Conservation (phyloP, 2,113 vertebrate genomes). For the Oxygymnocypris stewartii region DNA sequence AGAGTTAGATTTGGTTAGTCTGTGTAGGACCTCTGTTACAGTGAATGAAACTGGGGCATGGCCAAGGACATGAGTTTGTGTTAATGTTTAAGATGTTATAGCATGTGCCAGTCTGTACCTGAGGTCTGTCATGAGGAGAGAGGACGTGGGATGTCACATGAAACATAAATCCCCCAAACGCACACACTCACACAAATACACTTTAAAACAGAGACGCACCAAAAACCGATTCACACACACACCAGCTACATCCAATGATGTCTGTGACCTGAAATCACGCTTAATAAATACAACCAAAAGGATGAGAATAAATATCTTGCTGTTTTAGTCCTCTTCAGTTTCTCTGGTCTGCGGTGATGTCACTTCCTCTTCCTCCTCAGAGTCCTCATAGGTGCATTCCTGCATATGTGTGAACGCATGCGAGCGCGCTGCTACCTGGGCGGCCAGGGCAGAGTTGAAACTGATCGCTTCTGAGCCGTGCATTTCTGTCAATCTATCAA, state of each 20-base stretch:
- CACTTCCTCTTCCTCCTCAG: conserved; percentile 70
- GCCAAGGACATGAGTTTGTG: neutral
- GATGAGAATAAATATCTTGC: conserved; percentile 52
- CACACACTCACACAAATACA: conserved; percentile 15
- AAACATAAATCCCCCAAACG: conserved; percentile 20
- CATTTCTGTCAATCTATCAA: conserved; percentile 83
- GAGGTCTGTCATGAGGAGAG: conserved; percentile 30
- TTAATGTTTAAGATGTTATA: neutral
- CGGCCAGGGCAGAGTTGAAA: conserved; percentile 88
- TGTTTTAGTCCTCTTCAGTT: conserved; percentile 51
- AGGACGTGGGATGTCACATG: neutral
- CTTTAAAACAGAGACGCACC: conserved; percentile 8
- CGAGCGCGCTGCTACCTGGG: conserved; percentile 89
- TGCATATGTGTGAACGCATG: conserved; percentile 84
- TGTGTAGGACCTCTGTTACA: neutral
- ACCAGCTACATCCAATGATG: conserved; percentile 63
- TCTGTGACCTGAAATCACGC: conserved; percentile 62
- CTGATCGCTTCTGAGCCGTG: conserved; percentile 83
- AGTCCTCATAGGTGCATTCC: conserved; percentile 93
- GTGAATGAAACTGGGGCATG: neutral
- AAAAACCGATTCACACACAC: conserved; percentile 22
- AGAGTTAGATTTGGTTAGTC: neutral
- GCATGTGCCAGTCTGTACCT: conserved; percentile 85
- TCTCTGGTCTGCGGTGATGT: neutral
- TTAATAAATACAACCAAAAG: conserved; percentile 59